Base-by-base conservation (phyloP, 2,888 invertebrate genomes). In the Epiperipatus broadwayi region DNA sequence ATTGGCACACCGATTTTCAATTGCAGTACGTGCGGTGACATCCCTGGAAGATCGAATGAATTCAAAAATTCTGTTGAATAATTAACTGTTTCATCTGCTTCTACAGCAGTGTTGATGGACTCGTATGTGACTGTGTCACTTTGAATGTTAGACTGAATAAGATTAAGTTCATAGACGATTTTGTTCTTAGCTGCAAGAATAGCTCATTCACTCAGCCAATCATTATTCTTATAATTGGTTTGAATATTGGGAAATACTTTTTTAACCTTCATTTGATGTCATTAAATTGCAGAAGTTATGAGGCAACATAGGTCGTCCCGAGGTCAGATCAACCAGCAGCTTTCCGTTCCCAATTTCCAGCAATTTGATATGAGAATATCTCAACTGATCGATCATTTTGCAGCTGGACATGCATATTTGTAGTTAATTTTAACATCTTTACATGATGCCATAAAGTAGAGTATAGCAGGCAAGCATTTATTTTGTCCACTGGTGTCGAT, bases 391-490 rank as follows among this genome's bases (percentile, higher is more conserved):
- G 3, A 30, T 43, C 37, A n/a, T 16, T 15, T 28, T 27, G 40
- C 16, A 40, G 20, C 8, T 36, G 31, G 4, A 43, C 39, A 21
- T 41, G 42, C 45, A 45, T 42, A 33, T 48, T 41, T 8, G 28
- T 46, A 14, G 8, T 39, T 12, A 48, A 35, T 4, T 12, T 10
- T 3, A 45, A 14, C 28, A 36, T 42, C 16, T 39, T n/a, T 1
- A 47, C 44, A 18, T 41, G 12, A 10, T 22, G 3, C 50, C 47
- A 50, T 7, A 50, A 12, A 33, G 25, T 29, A 10, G 46, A 52
- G n/a, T 35, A 21, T 39, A 52, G 49, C 3, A 54, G 15, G 30
- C 46, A 53, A 1, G 51, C 47, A 10, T 47, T 44, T 3, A 50
- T 21, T 25, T 47, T 40, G 21, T 50, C 43, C 12, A 34, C 39